Evolutionary conservation across 2,113 vertebrate genomes (phyloP), one percentile per base, ranked within the genome.

Genomic region (Xenopus borealis): DNA sequence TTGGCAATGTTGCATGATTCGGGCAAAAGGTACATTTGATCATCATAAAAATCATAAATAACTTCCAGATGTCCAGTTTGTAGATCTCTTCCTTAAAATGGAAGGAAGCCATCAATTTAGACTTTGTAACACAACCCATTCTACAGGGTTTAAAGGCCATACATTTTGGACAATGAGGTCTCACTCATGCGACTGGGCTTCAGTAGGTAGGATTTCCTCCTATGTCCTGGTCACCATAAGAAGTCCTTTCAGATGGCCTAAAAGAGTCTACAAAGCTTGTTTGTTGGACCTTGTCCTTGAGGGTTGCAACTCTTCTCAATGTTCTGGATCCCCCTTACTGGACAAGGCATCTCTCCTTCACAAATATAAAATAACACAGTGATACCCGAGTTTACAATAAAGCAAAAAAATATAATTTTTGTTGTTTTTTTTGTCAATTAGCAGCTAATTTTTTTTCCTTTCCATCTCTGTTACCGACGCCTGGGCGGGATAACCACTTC

Each of bases 401-500:
- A 40, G 33, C 33, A 55, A 55, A 55, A n/a, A 16, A 4, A 16
- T 55, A 55, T 16, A 17, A n/a, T 55, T 62, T 27, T 27, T 27
- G 23, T 27, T 27, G 23, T 27, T 27, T 27, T 27, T 3, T 27
- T 27, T 27, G 23, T 27, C 23, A 2, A 27, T 27, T 63, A 69
- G 67, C 81, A 78, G 81, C 58, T 62, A 20, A 0, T 1, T 62
- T 47, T 16, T 88, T 84, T 27, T 3, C 23, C 78, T 78, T 73
- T 27, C 46, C 1, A 17, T 62, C 27, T 23, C 18, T 20, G 13
- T 19, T 18, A 86, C 81, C 91, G 95, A 4, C 59, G 66, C 78
- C 94, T 89, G 82, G 97, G 98, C 1, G 96, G 90, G 9, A 95
- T 96, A 81, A 99, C 98, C 83, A 99, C 97, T 88, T 98, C 94